These are phyloP conservation scores for Pseudopodoces humilis DNA, from an alignment of 2,113 vertebrate genomes.

Conservation along the genomic window DNA sequence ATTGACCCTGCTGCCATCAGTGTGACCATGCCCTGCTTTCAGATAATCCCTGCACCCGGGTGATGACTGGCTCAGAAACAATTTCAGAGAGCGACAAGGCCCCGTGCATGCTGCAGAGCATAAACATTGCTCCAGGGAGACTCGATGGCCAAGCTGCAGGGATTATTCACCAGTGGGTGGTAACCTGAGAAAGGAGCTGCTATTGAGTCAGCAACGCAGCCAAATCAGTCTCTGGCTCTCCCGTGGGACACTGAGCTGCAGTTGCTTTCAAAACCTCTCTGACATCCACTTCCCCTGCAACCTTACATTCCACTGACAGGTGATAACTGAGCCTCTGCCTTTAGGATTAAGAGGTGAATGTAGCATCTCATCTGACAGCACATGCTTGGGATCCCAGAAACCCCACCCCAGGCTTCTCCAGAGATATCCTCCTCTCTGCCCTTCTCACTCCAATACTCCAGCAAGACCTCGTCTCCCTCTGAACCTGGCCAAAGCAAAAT, in stretches of 20 bases:
- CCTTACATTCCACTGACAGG: not conserved
- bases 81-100: not conserved
- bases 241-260: not conserved
- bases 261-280: not conserved
- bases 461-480: not conserved
- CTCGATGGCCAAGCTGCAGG: not conserved
- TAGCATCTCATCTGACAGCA: constrained; percentile 2
- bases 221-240: not conserved
- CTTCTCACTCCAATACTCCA: not conserved
- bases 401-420: not conserved
- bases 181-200: not conserved
- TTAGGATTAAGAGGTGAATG: constrained; percentile 9
- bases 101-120: not conserved
- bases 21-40: not conserved
- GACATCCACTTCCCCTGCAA: not conserved
- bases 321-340: not conserved
- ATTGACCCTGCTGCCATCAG: not conserved
- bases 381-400: not conserved
- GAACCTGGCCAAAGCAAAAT: not conserved
- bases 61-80: not conserved
- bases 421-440: not conserved
- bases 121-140: not conserved
- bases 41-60: not conserved
- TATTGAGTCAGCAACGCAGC: not conserved
- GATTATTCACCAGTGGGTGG: not conserved